Percentiles rank a stretch among this genome's conserved stretches.
These are phyloP conservation scores for Ctenoplectra terminalis DNA, from an alignment of 1,140 invertebrate species.

Conservation along the genomic window DNA sequence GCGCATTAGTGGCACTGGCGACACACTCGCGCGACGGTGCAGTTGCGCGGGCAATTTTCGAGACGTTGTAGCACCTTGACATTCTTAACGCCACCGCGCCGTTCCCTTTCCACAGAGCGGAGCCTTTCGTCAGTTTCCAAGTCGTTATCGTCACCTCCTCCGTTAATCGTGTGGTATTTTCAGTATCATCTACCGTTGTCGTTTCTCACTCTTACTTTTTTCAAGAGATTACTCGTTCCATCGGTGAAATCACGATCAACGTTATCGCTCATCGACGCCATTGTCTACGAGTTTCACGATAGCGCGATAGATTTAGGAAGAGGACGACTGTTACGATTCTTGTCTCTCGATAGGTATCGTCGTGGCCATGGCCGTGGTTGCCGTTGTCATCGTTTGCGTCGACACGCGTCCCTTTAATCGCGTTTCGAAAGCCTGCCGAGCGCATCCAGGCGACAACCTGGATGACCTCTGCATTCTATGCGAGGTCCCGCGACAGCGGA, in stretches of 20 bases:
- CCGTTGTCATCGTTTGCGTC: conserved; percentile 65
- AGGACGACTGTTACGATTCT: not conserved
- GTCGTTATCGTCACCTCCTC: no score
- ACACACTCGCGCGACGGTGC: conserved; percentile 69
- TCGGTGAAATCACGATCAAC: not conserved
- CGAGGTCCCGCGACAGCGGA: conserved; percentile 50
- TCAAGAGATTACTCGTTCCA: no score
- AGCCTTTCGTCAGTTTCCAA: conserved; percentile 18
- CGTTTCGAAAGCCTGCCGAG: conserved; percentile 73
- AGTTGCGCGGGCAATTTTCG: conserved; percentile 71
- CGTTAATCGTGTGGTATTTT: not conserved
- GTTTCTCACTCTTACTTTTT: no score
- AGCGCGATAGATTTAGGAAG: conserved; percentile 32
- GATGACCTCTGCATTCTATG: conserved; percentile 57
- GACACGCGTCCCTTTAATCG: conserved; percentile 72
- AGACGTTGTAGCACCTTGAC: conserved; percentile 74
- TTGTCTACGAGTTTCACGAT: not conserved
- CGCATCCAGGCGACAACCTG: conserved; percentile 75
- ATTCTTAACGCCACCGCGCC: conserved; percentile 71
- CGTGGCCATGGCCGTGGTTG: conserved; percentile 44
- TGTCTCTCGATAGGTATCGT: conserved; percentile 59
- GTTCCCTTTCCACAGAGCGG: conserved; percentile 56
- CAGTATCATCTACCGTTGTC: not conserved
- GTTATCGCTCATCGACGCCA: not conserved
- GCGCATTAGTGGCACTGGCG: conserved; percentile 73